Base-by-base conservation (phyloP, 2,113 vertebrate genomes). In the Cololabis saira region DNA sequence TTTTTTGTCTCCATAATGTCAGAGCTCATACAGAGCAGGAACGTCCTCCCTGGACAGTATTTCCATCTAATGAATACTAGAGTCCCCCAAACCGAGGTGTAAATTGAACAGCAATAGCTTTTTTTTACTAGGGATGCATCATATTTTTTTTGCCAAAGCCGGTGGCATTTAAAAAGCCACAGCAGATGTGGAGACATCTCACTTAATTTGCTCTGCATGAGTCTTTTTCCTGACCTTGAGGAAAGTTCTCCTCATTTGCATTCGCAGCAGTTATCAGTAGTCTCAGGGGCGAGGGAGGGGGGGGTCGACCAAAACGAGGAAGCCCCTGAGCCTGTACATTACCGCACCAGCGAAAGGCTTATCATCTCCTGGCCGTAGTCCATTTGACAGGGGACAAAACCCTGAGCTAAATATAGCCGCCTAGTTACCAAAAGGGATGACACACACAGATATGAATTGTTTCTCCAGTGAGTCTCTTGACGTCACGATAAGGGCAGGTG, bases 201-300 rank as follows among this genome's bases (percentile, higher is more conserved):
- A 71, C 71, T 82, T 85, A 65, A 83, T 87, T 87, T 80, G 40
- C 80, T 69, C 79, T 61, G 76, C 68, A 60, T 79, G 71, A 77
- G 81, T 84, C 61, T 69, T 81, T n/a, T 73, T 83, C 60, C 37
- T 41, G 79, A 90, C 90, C 89, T 88, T 85, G 79, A 85, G 71
- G 67, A 82, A 65, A 76, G 76, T 76, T 77, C 21, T 15, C 66
- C 75, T 90, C 62, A 89, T 91, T 88, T 85, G 72, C 88, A 89
- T 89, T 69, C 40, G 14, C 58, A 68, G 78, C 83, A 68, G 63
- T 64, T 74, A 80, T 86, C 76, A 30, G 67, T 60, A 78, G 79
- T 87, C 80, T 74, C 76, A 0, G 40, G 0, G 71, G 81, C 24
- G 24, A 5, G 24, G 24, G 5, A 5, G 81, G 0, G 21, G 0